Evolutionary conservation across 2,888 invertebrate genomes (phyloP).

Genomic region (Eupithecia insigniata): DNA sequence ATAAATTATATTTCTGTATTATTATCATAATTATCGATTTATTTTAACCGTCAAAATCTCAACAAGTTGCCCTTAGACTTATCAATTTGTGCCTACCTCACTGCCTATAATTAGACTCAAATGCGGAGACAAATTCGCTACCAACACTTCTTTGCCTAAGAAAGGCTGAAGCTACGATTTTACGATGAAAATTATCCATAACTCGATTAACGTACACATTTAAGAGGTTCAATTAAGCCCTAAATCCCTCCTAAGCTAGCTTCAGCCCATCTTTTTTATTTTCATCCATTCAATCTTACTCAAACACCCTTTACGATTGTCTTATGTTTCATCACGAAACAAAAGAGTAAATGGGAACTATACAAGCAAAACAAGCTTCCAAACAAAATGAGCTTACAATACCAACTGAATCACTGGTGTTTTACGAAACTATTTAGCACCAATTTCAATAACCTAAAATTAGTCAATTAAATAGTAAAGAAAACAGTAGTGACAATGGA

Average conservation of each 20-base stretch:
- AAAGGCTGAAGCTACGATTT: constrained; percentile 21
- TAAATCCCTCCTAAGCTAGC: background rate
- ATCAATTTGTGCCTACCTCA: constrained; percentile 77
- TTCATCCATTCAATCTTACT: constrained; percentile 14
- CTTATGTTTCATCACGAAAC: constrained; percentile 38
- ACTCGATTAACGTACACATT: background rate
- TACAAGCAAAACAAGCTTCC: constrained; percentile 38
- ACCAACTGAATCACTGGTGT: constrained; percentile 59
- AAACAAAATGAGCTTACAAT: constrained; percentile 35
- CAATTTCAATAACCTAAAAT: constrained; percentile 67
- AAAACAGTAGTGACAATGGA: constrained; percentile 28
- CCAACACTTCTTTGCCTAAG: constrained; percentile 29
- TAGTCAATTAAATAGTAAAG: constrained; percentile 46
- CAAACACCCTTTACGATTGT: constrained; percentile 27
- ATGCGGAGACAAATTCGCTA: constrained; percentile 33
- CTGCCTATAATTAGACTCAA: constrained; percentile 42
- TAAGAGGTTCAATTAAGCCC: background rate
- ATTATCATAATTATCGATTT: constrained; percentile 75
- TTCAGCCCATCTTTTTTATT: constrained; percentile 12
- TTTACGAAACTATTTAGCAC: constrained; percentile 64
- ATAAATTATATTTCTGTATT: constrained; percentile 80
- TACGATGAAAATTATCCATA: background rate
- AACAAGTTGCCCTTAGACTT: constrained; percentile 68
- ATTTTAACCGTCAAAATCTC: constrained; percentile 77
- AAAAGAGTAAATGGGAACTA: constrained; percentile 26